These are phyloP conservation scores for Ondatra zibethicus DNA, from an alignment of 2,113 vertebrate species.

Conservation along the genomic window DNA sequence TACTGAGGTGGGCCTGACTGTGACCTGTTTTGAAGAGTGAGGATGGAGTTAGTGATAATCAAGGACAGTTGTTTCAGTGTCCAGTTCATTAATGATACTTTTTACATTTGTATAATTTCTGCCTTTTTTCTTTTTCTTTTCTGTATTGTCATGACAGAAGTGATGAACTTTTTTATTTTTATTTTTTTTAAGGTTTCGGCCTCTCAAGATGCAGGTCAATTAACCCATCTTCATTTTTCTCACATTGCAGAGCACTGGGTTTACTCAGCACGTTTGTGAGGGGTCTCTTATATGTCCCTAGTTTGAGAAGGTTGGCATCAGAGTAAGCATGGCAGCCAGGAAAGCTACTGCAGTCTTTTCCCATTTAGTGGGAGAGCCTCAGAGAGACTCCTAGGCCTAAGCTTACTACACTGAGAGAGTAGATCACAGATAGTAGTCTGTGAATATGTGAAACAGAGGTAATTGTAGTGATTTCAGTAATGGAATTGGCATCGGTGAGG, in stretches of 20 bases:
- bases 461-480: not conserved
- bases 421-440: not conserved
- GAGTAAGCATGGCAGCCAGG: not conserved
- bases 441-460: not conserved
- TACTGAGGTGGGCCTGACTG: not conserved
- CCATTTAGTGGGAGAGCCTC: not conserved
- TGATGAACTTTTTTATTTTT: not conserved
- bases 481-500: not conserved
- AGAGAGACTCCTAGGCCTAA: not conserved
- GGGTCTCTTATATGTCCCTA: not conserved
- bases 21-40: not conserved
- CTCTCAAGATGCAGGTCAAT: not conserved
- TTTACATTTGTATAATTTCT: not conserved
- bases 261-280: not conserved
- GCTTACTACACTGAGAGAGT: not conserved
- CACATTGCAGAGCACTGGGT: not conserved
- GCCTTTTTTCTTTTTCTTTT: not conserved
- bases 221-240: not conserved
- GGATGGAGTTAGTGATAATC: not conserved
- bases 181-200: not conserved
- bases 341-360: not conserved
- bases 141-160: not conserved
- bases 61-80: not conserved
- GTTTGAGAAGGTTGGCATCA: not conserved
- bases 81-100: not conserved